phyloP scores from a whole-genome alignment of 2,888 invertebrate genomes.

The Drosophila austrosaltans region DNA sequence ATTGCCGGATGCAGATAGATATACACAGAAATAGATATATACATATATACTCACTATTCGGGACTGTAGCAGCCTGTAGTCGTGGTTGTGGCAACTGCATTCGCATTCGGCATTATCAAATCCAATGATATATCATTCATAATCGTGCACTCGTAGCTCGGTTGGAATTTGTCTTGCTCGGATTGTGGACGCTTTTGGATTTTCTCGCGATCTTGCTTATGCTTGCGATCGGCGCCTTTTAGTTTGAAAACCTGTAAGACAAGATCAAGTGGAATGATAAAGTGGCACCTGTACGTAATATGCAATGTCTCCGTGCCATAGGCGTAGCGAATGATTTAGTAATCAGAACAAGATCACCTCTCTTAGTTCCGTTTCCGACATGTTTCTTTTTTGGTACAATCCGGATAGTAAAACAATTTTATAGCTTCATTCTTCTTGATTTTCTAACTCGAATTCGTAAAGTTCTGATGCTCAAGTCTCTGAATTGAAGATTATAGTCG shows the following conservation, averaged over 20 bases:
- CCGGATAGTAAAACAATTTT: too few species aligned
- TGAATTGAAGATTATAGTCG: too few species aligned
- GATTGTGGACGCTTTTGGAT: slow-evolving; percentile 92
- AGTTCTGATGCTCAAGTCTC: too few species aligned
- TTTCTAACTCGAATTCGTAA: too few species aligned
- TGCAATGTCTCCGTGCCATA: not conserved
- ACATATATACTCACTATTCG: slow-evolving; percentile 81
- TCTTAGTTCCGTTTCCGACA: too few species aligned
- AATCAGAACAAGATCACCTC: too few species aligned
- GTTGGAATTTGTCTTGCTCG: slow-evolving; percentile 96
- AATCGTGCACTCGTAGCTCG: slow-evolving; percentile 97
- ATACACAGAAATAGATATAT: slow-evolving; percentile 6
- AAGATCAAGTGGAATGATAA: slow-evolving; percentile 7
- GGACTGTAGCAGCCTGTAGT: slow-evolving; percentile 82
- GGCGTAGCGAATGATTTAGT: not conserved
- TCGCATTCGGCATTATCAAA: slow-evolving; percentile 51
- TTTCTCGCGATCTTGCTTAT: slow-evolving; percentile 98
- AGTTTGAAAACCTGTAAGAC: slow-evolving; percentile 89
- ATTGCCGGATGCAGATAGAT: slow-evolving; percentile 1
- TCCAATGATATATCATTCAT: slow-evolving; percentile 90
- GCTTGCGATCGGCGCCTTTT: slow-evolving; percentile 98
- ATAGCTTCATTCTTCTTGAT: too few species aligned
- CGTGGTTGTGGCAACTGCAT: slow-evolving; percentile 61
- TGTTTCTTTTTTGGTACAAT: too few species aligned
- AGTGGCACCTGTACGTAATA: slow-evolving; percentile 2